phyloP scores from a whole-genome alignment of 2,113 vertebrate genomes.

The Andinoacara biseriatus region DNA sequence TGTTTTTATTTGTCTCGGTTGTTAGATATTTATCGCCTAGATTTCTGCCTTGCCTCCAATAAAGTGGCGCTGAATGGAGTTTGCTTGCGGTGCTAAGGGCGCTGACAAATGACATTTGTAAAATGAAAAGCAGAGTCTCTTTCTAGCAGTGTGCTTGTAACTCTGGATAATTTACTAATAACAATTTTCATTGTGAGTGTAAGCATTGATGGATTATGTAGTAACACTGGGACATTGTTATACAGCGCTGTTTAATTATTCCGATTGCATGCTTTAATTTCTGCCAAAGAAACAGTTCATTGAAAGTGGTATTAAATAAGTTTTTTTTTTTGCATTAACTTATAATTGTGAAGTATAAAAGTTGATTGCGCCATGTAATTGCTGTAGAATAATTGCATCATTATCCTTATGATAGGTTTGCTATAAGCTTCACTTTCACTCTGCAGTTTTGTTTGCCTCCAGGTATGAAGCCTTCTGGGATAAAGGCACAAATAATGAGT shows the following conservation, averaged over 20 bases:
- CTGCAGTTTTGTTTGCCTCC: background rate
- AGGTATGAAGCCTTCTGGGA: constrained; percentile 3
- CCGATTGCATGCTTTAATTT: constrained; percentile 30
- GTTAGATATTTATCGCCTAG: background rate
- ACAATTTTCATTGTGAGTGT: constrained; percentile 4
- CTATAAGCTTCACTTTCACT: background rate
- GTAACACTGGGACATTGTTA: constrained; percentile 14
- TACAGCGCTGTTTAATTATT: constrained; percentile 20
- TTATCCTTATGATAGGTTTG: background rate
- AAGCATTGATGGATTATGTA: constrained; percentile 18
- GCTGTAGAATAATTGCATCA: background rate
- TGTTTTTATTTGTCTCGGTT: background rate
- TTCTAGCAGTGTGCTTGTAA: constrained; percentile 10
- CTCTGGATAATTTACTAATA: constrained; percentile 29
- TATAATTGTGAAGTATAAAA: constrained; percentile 7
- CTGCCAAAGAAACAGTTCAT: background rate
- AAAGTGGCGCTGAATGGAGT: background rate
- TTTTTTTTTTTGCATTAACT: background rate
- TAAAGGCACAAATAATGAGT: background rate
- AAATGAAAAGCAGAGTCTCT: background rate
- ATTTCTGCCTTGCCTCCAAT: background rate
- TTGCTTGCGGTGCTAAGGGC: background rate
- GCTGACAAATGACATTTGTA: background rate
- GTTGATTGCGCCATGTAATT: background rate
- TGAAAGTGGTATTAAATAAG: background rate